Base-by-base conservation (phyloP, 2,888 invertebrate genomes). In the Chesias legatella region DNA sequence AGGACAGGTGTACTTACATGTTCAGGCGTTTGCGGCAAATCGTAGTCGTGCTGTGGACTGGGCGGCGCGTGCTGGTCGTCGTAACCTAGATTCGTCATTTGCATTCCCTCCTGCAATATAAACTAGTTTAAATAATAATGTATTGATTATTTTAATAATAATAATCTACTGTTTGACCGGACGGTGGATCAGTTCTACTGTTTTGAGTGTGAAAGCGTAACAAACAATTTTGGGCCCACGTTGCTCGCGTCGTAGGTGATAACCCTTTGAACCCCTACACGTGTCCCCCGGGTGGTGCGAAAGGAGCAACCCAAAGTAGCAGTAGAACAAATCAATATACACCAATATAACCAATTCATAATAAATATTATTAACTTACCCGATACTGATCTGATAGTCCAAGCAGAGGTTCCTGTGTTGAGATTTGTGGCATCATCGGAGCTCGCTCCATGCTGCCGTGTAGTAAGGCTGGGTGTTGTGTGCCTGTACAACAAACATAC, bases 1-100 rank as follows among this genome's bases (percentile, higher is more conserved):
- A n/a, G n/a, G n/a, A n/a, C n/a, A n/a, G n/a, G n/a, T n/a, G n/a
- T 38, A 89, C 92, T 90, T 86, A 95, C 95, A 57, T 93, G 94
- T 69, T 94, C 95, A 53, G 93, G 94, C 36, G 95, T 94, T 40
- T 92, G 92, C 27, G 95, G 95, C 62, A 94, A 92, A 67, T 95
- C 95, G 69, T 94, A 94, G 67, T 95, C 95, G 62, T 93, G 94
- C 50, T 91, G 92, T 81, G 68, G 93, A 91, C 74, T 92, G 85
- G 64, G 90, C 74, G 58, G 91, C 71, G 56, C 91, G 73, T 72
- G 92, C 81, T 73, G 91, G 80, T 77, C 93, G 59, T 94, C 94
- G 68, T 94, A 94, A 8, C 93, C 94, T 85, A 94, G 90, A 63
- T 93, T 94, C 11, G 93, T 92, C 90, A 92, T 91, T 61, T 90